These are phyloP conservation scores for Brachionus sp. DNA, from an alignment of 1,140 invertebrate species.

Conservation along the genomic window DNA sequence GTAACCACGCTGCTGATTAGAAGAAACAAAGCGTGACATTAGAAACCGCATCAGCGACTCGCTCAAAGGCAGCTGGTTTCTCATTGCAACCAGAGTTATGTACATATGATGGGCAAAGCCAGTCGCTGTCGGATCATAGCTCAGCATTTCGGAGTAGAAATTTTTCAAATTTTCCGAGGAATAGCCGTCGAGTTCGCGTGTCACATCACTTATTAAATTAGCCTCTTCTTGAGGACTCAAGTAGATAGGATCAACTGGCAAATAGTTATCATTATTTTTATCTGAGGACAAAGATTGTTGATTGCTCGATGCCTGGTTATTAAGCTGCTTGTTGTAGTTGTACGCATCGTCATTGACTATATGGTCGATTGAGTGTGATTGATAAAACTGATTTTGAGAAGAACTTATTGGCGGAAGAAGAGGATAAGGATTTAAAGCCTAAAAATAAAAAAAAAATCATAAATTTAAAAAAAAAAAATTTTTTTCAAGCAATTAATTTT, in stretches of 20 bases:
- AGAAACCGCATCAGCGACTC: slow-evolving; percentile 31
- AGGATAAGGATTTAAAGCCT: slow-evolving; percentile 36
- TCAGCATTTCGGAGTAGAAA: slow-evolving; percentile 32
- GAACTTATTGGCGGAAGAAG: slow-evolving; percentile 17
- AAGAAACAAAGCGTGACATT: slow-evolving; percentile 43
- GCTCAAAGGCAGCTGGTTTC: slow-evolving; percentile 29
- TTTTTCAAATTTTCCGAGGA: not conserved
- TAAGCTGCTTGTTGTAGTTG: not conserved
- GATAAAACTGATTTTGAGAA: not conserved
- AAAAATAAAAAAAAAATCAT: not conserved
- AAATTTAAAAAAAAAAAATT: not conserved
- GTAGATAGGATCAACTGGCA: slow-evolving; percentile 36
- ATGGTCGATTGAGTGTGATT: not conserved
- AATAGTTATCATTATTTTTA: slow-evolving; percentile 39
- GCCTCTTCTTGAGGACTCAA: slow-evolving; percentile 31
- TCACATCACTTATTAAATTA: not conserved
- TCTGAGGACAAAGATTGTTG: not conserved
- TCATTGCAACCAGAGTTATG: slow-evolving; percentile 17
- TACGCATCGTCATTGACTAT: not conserved
- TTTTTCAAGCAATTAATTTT: slow-evolving; percentile 18
- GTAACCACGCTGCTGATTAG: not conserved
- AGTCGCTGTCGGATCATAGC: slow-evolving; percentile 22
- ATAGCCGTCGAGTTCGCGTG: not conserved
- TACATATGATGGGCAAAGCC: slow-evolving; percentile 35
- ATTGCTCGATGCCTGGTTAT: not conserved